Percentiles rank a stretch among this genome's conserved stretches.
Evolutionary conservation across 2,797 vertebrate species (phyloP).

Genomic region (Holocentrus rufus): DNA sequence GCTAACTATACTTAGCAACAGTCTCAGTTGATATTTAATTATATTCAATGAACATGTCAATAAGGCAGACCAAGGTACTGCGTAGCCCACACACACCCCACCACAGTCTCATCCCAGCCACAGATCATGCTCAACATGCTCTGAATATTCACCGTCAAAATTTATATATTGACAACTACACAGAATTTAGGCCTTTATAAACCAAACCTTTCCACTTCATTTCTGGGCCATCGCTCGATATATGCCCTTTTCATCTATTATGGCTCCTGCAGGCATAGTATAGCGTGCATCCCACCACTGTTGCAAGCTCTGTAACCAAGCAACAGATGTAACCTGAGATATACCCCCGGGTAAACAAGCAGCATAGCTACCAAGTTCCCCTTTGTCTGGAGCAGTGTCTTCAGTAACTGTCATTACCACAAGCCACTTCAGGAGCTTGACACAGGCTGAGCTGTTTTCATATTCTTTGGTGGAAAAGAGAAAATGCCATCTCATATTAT

Average conservation of each 20-base stretch:
- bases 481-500: slow-evolving; percentile 66
- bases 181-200: no score
- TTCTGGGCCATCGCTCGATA: no score
- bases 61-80: no score
- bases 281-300: slow-evolving; percentile 14
- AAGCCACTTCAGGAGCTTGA: neutral
- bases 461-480: neutral
- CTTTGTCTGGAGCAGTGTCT: slow-evolving; percentile 18
- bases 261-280: neutral
- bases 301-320: slow-evolving; percentile 46
- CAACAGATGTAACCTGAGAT: slow-evolving; percentile 63
- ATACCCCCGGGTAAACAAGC: slow-evolving; percentile 42
- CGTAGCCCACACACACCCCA: no score
- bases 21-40: no score
- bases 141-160: no score
- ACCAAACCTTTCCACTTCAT: no score
- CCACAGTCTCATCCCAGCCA: no score
- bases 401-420: neutral
- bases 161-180: no score
- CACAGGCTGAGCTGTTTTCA: neutral
- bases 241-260: neutral
- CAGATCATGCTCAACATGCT: no score
- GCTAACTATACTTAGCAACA: no score
- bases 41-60: no score
- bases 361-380: slow-evolving; percentile 1